phyloP scores from a whole-genome alignment of 1,140 invertebrate species.

The Hypothenemus hampei region DNA sequence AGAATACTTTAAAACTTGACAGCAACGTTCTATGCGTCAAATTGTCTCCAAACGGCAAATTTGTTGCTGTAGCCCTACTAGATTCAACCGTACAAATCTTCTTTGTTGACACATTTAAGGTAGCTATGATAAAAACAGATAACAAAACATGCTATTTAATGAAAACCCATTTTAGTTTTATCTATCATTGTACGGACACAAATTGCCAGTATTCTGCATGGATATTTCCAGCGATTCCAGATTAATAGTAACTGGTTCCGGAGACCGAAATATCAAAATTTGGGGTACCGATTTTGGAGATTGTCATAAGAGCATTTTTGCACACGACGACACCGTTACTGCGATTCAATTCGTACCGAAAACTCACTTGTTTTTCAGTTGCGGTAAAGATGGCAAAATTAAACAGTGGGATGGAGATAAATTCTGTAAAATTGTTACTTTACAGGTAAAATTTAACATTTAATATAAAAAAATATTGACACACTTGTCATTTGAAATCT shows the following conservation, averaged over 20 bases:
- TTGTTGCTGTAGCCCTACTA: slow-evolving; percentile 83
- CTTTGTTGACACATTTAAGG: slow-evolving; percentile 90
- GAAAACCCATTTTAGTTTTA: slow-evolving; percentile 71
- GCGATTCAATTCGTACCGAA: slow-evolving; percentile 81
- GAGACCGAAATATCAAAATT: slow-evolving; percentile 93
- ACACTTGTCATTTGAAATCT: too few relatives aligned
- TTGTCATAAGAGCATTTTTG: slow-evolving; percentile 82
- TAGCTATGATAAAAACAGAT: slow-evolving; percentile 44
- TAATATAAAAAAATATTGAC: not conserved
- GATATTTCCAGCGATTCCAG: slow-evolving; percentile 91
- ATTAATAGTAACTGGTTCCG: slow-evolving; percentile 88
- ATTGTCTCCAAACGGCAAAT: slow-evolving; percentile 80
- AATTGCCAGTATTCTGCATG: slow-evolving; percentile 87
- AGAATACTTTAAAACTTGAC: slow-evolving; percentile 77
- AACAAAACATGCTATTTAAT: not conserved
- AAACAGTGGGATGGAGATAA: slow-evolving; percentile 97
- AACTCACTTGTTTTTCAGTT: slow-evolving; percentile 92
- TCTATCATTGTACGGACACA: slow-evolving; percentile 93
- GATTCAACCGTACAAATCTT: slow-evolving; percentile 96
- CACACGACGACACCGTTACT: slow-evolving; percentile 93
- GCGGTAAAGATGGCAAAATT: slow-evolving; percentile 87
- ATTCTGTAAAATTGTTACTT: slow-evolving; percentile 83
- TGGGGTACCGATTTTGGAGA: slow-evolving; percentile 99
- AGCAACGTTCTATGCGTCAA: slow-evolving; percentile 80
- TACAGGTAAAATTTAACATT: too few relatives aligned